Evolutionary conservation across 2,113 vertebrate genomes (phyloP), one percentile per base, ranked within the genome.

Genomic region (Dicaeum eximium): DNA sequence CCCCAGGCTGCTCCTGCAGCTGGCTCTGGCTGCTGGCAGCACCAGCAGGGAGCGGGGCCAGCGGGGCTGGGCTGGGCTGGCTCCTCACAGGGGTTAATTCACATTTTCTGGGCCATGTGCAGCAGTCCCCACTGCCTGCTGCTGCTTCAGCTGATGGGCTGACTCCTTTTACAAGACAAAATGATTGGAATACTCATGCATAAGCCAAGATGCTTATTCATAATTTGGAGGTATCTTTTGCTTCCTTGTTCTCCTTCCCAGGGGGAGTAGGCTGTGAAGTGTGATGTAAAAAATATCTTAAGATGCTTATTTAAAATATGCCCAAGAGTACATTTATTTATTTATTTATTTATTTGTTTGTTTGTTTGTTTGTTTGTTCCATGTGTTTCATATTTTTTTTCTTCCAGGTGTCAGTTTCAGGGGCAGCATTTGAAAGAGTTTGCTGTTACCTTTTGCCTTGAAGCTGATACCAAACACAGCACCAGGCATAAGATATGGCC

Each of bases 171-270:
- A 22, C 21, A 40, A 15, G 56, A n/a, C 23, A 17, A 33, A 48
- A 48, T 71, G 67, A 65, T 30, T 67, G 84, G 56, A 79, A 91
- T 31, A 23, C 23, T 54, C 89, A 8, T 90, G n/a, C 42, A 40
- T 47, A 60, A 87, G 31, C 27, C 53, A 82, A 45, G 37, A 40
- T 5, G 15, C 15, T 90, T 56, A 90, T 81, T 79, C 64, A 65
- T 88, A 53, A 75, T 90, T 90, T 94, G 66, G 28, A 95, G 40
- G 28, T 48, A 14, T 51, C 14, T 85, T 91, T 80, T 40, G 20
- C 21, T 84, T 74, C 60, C 28, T 87, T 53, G 14, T 53, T 87
- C 20, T 84, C 16, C 19, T 75, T 82, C 45, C 31, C 42, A 35
- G 14, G 31, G 61, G 31, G 15, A 14, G 30, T 1, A 1, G 13